These are phyloP conservation scores for Rambutsinella grinnellia DNA, from an alignment of 2,888 invertebrate species.

Conservation along the genomic window DNA sequence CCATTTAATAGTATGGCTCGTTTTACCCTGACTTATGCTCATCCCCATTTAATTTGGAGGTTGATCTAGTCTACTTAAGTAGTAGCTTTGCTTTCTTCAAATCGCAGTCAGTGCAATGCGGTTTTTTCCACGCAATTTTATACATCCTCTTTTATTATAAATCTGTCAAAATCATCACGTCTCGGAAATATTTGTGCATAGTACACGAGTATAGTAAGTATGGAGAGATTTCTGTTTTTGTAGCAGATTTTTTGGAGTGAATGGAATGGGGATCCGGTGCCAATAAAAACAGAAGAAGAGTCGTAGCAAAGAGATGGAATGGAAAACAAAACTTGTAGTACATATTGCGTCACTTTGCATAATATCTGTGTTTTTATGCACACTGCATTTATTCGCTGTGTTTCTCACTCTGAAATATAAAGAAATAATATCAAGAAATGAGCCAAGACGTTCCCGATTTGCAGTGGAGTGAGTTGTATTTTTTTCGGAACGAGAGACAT, in stretches of 20 bases:
- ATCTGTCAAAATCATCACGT: conserved; percentile 45
- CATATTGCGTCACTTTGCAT: conserved; percentile 22
- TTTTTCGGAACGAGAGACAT: conserved; percentile 1
- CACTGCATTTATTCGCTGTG: neutral
- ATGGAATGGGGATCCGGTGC: conserved; percentile 16
- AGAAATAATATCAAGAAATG: no score
- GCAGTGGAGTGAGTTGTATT: neutral
- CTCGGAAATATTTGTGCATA: conserved; percentile 1
- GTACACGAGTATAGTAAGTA: conserved; percentile 14
- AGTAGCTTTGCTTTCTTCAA: no score
- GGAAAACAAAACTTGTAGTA: conserved; percentile 2
- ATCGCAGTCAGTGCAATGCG: no score
- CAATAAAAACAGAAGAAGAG: conserved; percentile 43
- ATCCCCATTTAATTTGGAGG: no score
- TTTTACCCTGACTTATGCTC: neutral
- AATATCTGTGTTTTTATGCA: no score
- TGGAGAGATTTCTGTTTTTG: neutral
- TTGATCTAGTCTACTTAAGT: no score
- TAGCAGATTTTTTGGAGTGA: neutral
- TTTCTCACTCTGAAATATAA: neutral
- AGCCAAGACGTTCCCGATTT: neutral
- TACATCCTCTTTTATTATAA: conserved; percentile 20
- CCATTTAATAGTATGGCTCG: neutral
- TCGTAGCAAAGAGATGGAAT: neutral
- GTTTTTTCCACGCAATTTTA: no score